Conservation (phyloP, 2,113 vertebrate genomes). For the Sander lucioperca region DNA sequence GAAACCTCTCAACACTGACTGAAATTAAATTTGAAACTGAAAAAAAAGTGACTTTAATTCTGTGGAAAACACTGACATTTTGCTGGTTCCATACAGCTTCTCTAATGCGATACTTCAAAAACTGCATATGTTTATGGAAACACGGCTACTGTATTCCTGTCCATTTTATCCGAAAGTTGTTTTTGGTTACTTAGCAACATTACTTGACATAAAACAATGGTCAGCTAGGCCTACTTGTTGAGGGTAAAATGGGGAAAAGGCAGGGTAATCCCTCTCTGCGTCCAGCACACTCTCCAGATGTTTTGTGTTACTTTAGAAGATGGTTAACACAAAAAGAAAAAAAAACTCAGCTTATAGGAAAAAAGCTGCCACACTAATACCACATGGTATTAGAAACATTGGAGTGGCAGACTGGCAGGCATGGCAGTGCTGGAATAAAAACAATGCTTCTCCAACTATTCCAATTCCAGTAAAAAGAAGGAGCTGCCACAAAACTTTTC, state of each 20-base stretch:
- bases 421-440: slow-evolving; percentile 40
- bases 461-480: slow-evolving; percentile 36
- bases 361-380: slow-evolving; percentile 22
- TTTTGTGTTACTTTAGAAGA: slow-evolving; percentile 22
- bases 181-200: slow-evolving; percentile 50
- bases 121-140: no score
- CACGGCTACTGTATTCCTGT: neutral
- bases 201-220: slow-evolving; percentile 13
- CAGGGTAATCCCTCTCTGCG: neutral
- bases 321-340: neutral
- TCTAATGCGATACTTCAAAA: no score
- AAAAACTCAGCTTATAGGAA: slow-evolving; percentile 10
- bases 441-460: slow-evolving; percentile 45
- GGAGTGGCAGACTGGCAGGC: slow-evolving; percentile 44
- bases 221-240: slow-evolving; percentile 38
- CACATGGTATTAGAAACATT: slow-evolving; percentile 30
- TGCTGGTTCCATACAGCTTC: no score
- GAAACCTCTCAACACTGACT: no score
- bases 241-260: neutral
- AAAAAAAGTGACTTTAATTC: no score
- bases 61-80: neutral
- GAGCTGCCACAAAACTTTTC: slow-evolving; percentile 17
- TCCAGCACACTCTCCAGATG: neutral
- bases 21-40: no score
- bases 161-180: neutral